Percentiles rank a stretch among this genome's conserved stretches.
Evolutionary conservation across 1,140 invertebrate genomes (phyloP).

Genomic region (Calephelis nemesis): DNA sequence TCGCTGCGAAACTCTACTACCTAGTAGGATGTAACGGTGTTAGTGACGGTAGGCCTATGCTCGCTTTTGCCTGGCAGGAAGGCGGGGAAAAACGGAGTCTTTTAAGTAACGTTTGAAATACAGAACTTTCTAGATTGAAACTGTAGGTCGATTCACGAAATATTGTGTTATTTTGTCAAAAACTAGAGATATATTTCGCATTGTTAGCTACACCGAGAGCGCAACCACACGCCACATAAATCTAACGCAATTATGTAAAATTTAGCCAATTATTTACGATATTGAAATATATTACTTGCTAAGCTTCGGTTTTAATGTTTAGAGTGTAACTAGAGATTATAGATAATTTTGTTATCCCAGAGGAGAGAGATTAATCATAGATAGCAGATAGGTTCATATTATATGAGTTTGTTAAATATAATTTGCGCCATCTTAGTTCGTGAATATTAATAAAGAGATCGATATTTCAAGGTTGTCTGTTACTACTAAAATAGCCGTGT

Average conservation of each 20-base stretch:
- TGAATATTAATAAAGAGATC: background rate
- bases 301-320: conserved; percentile 9
- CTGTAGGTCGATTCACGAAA: too few species aligned
- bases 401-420: background rate
- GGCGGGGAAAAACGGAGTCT: too few species aligned
- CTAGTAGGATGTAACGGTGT: too few species aligned
- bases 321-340: background rate
- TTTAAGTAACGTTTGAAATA: too few species aligned
- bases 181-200: conserved; percentile 20
- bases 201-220: background rate
- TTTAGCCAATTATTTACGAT: conserved; percentile 21
- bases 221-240: conserved; percentile 5
- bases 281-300: conserved; percentile 12
- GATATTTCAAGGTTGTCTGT: too few species aligned
- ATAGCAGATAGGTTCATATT: background rate
- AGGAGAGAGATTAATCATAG: background rate
- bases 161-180: conserved; percentile 7
- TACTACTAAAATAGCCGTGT: too few species aligned
- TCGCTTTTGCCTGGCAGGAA: too few species aligned
- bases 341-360: background rate
- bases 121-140: too few species aligned
- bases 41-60: too few species aligned
- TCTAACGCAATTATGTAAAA: conserved; percentile 21
- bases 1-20: too few species aligned
- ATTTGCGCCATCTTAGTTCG: background rate